A percentile compares a stretch with the other conserved stretches of the same genome.
Conservation (phyloP, 1,140 invertebrate species). For the Ctenoplectra terminalis region DNA sequence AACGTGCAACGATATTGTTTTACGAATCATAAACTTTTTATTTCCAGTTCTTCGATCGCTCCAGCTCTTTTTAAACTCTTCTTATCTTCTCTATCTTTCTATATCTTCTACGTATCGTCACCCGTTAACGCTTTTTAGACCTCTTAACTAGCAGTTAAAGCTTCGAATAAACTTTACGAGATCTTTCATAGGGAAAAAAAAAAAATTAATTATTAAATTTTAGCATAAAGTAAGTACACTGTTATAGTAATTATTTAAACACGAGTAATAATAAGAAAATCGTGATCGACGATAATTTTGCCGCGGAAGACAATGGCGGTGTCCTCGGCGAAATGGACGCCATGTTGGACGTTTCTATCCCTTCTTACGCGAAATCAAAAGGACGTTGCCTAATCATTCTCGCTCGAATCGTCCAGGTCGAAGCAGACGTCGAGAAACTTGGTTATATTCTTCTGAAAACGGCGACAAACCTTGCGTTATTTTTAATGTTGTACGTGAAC, state of each 20-base stretch:
- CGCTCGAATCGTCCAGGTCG: conserved; percentile 64
- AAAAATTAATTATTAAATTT: background rate
- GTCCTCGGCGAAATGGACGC: background rate
- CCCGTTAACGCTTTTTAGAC: background rate
- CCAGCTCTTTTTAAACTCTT: background rate
- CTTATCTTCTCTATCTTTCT: background rate
- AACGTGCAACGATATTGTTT: background rate
- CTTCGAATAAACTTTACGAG: background rate
- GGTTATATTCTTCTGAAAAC: conserved; percentile 60
- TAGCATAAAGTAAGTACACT: background rate
- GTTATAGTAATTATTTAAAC: background rate
- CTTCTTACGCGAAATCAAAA: background rate
- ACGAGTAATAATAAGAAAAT: no score
- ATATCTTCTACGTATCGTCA: background rate
- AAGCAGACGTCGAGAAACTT: conserved; percentile 54
- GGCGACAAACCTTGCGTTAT: conserved; percentile 58
- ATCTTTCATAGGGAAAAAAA: background rate
- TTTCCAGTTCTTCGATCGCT: background rate
- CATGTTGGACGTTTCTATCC: background rate
- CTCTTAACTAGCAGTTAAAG: background rate
- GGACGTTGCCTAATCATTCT: conserved; percentile 63
- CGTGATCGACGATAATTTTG: background rate
- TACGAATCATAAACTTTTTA: background rate
- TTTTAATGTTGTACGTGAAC: conserved; percentile 67
- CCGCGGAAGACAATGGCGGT: background rate